phyloP scores from a whole-genome alignment of 1,140 invertebrate genomes.

The Tetramorium simillimum region DNA sequence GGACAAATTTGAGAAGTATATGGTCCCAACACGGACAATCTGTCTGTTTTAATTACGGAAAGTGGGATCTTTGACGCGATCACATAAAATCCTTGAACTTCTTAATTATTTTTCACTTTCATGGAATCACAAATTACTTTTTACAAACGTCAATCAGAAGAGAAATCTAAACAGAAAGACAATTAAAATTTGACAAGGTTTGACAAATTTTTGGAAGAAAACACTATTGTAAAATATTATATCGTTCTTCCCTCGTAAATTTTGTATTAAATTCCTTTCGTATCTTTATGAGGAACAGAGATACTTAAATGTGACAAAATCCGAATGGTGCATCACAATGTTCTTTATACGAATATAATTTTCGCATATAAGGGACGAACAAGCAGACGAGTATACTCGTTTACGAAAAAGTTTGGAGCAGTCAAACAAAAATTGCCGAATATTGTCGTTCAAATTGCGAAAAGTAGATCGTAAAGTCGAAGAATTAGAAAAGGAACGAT shows the following conservation, averaged over 20 bases:
- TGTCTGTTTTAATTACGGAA: constrained; percentile 50
- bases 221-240: constrained; percentile 45
- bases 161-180: not conserved
- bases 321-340: not conserved
- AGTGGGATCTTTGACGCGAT: constrained; percentile 34
- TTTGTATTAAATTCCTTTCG: constrained; percentile 7
- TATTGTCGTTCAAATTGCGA: constrained; percentile 98
- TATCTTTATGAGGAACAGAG: constrained; percentile 40
- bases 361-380: constrained; percentile 92
- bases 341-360: constrained; percentile 52
- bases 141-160: not conserved
- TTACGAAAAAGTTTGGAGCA: constrained; percentile 97
- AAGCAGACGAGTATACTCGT: constrained; percentile 98
- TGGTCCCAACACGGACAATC: constrained; percentile 41
- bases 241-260: constrained; percentile 9
- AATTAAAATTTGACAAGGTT: constrained; percentile 18
- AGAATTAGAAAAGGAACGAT: constrained; percentile 94
- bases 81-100: constrained; percentile 5
- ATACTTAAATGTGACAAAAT: constrained; percentile 32
- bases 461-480: constrained; percentile 97
- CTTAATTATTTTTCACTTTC: constrained; percentile 23
- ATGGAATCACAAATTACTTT: constrained; percentile 24
- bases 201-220: constrained; percentile 20
- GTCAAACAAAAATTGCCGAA: constrained; percentile 99
- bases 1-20: constrained; percentile 49